Percentiles rank a stretch among this genome's conserved stretches.
Evolutionary conservation across 1,140 invertebrate genomes (phyloP).

Genomic region (Homarus americanus): DNA sequence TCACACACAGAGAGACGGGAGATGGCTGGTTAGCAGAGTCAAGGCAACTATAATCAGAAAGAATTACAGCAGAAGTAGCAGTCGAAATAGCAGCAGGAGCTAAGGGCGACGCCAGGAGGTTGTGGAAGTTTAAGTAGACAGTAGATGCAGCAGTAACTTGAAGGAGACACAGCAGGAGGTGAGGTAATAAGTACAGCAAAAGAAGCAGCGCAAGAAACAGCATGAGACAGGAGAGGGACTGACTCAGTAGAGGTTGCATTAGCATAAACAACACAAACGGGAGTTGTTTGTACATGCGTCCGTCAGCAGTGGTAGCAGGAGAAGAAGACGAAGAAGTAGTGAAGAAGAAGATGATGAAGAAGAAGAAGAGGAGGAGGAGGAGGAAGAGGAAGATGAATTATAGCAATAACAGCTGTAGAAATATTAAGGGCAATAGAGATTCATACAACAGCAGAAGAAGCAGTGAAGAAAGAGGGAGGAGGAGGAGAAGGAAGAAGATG

Average conservation of each 20-base stretch:
- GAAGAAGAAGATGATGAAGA: not conserved
- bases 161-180: not conserved
- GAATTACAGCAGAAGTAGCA: no score
- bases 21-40: no score
- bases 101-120: no score
- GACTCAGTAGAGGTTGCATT: not conserved
- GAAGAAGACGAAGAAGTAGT: not conserved
- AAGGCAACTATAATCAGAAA: no score
- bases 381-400: no score
- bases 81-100: no score
- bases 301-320: not conserved
- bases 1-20: not conserved
- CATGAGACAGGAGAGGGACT: not conserved
- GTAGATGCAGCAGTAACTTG: no score
- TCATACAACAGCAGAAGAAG: not conserved
- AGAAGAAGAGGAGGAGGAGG: not conserved
- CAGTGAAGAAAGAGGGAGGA: not conserved
- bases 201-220: constrained; percentile 4
- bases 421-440: not conserved
- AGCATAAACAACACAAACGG: constrained; percentile 1
- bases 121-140: no score
- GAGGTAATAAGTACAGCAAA: not conserved
- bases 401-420: not conserved
- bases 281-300: not conserved
- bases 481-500: not conserved